Evolutionary conservation across 2,113 vertebrate genomes (phyloP).

Genomic region (Eulacestoma nigropectus): DNA sequence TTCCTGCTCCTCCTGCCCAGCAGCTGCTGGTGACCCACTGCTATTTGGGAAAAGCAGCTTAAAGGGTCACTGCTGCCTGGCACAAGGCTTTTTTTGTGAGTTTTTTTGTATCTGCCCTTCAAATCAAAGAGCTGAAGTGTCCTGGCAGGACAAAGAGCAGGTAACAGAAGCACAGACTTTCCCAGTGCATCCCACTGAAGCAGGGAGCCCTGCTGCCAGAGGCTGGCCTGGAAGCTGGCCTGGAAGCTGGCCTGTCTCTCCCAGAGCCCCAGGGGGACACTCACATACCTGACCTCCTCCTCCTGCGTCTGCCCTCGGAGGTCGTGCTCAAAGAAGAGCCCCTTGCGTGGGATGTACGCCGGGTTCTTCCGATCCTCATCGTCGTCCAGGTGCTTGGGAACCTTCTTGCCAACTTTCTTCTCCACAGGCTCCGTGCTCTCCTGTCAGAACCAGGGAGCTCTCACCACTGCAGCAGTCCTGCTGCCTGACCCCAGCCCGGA

Average conservation of each 20-base stretch:
- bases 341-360: constrained; percentile 93
- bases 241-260: not conserved
- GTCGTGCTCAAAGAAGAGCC: constrained; percentile 97
- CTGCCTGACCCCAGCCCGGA: not conserved
- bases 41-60: not conserved
- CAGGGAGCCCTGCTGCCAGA: not conserved
- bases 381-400: constrained; percentile 89
- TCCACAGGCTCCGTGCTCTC: constrained; percentile 93
- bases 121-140: not conserved
- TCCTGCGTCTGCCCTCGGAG: constrained; percentile 91
- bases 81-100: fast-evolving
- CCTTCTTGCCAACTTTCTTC: constrained; percentile 81
- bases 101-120: not conserved
- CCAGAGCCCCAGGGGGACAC: not conserved
- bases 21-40: not conserved
- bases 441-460: constrained; percentile 65
- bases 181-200: not conserved
- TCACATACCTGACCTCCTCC: constrained; percentile 85
- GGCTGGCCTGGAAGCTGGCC: not conserved
- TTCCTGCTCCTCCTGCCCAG: not conserved
- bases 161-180: not conserved
- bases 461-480: constrained; percentile 46
- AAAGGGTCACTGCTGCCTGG: not conserved
- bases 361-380: constrained; percentile 97
- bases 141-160: not conserved